Conservation (phyloP, 2,797 vertebrate species). For the Chloroceryle amazona region DNA sequence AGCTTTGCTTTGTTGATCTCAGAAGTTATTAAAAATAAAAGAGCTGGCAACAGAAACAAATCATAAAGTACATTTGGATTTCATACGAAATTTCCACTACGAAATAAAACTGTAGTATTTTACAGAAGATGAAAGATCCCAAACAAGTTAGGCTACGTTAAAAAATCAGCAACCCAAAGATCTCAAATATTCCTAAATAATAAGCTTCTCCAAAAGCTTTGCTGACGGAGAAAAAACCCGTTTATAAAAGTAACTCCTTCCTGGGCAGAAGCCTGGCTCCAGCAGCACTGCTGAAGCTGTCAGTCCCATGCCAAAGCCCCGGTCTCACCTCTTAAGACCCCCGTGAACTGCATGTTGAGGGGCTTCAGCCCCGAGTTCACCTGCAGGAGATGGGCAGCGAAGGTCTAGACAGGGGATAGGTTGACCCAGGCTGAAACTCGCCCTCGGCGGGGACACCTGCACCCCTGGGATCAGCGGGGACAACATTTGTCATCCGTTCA, state of each 20-base stretch:
- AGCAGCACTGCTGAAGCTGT: not conserved
- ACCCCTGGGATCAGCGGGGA: accelerated
- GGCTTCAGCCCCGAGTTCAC: not conserved
- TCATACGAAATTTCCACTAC: not conserved
- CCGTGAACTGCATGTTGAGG: accelerated
- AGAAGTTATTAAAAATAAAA: conserved; percentile 59
- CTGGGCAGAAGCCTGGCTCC: not conserved
- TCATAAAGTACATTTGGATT: conserved; percentile 32
- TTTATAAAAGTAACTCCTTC: not conserved
- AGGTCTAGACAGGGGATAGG: not conserved
- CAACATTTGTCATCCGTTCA: accelerated
- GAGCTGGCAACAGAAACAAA: conserved; percentile 22
- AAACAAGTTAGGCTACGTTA: not conserved
- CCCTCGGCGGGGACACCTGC: not conserved
- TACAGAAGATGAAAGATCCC: not conserved
- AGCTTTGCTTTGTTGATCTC: not conserved
- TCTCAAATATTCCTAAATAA: not conserved
- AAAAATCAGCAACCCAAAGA: not conserved
- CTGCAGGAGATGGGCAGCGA: accelerated
- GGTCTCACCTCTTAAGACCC: not conserved
- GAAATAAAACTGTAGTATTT: not conserved
- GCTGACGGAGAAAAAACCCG: not conserved
- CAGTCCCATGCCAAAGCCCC: accelerated
- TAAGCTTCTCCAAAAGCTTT: not conserved
- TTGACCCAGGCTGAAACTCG: not conserved